Evolutionary conservation across 2,797 vertebrate genomes (phyloP), one percentile per base, ranked within the genome.

Genomic region (Falco novaeseelandiae): DNA sequence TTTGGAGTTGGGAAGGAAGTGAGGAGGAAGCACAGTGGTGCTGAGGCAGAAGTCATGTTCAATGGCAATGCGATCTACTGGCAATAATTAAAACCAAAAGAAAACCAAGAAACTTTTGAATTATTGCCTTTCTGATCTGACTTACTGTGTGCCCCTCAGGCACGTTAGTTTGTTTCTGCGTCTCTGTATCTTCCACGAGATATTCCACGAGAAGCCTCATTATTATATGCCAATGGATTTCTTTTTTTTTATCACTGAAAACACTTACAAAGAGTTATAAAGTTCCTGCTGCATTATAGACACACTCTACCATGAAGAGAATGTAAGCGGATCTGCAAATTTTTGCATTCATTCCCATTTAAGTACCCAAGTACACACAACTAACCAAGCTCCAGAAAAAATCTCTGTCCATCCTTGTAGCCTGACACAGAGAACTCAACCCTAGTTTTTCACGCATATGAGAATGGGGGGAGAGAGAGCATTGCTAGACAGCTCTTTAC

Each of bases 271-370:
- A 73, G 12, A 4, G 6, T 21, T 59, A 54, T 38, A 90, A 67
- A 90, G 74, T 12, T 46, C 5, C 54, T 67, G 44, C 14, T 69
- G 2, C 13, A 9, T 49, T 74, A 59, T 0, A 34, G 7, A 65
- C 38, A 63, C 10, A 36, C 14, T 70, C 25, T 57, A 23, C 18
- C 26, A 57, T 6, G 9, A 77, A 42, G 5, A 76, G 36, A 62
- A 0, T 18, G 1, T 48, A 40, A n/a, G 22, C 0, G 0, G 9
- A 59, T 66, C 52, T 74, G 34, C 49, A 84, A 74, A 72, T 19
- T 89, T 78, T 12, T 44, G 26, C 12, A 52, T 10, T 5, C 12
- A 5, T 40, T 91, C 42, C 77, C 79, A 12, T 66, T 79, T 48
- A 51, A 38, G 14, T 25, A 90, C 17, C 14, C 29, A 58, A 74